Percentiles rank a stretch among this genome's conserved stretches.
Conservation (phyloP, 2,888 invertebrate species). For the Ligdia adustata region DNA sequence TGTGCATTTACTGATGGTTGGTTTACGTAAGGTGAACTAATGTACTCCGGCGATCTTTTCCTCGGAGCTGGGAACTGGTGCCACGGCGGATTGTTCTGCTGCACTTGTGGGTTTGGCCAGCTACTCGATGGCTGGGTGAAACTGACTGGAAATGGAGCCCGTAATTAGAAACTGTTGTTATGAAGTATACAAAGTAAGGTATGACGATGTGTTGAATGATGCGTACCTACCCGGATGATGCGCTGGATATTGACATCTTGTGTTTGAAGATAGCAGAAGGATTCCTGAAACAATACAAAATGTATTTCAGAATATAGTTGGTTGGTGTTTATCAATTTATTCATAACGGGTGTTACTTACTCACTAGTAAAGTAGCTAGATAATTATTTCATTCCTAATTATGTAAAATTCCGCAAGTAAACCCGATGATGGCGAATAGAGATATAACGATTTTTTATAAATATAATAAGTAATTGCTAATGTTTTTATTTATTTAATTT, state of each 20-base stretch:
- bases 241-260: slow-evolving; percentile 62
- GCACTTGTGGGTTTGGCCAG: slow-evolving; percentile 54
- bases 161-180: slow-evolving; percentile 14
- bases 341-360: too few relatives aligned
- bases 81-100: slow-evolving; percentile 68
- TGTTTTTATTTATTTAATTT: too few relatives aligned
- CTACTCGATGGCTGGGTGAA: slow-evolving; percentile 60
- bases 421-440: too few relatives aligned
- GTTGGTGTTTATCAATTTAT: too few relatives aligned
- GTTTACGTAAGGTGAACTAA: slow-evolving; percentile 20
- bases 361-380: too few relatives aligned
- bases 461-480: too few relatives aligned
- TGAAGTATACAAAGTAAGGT: neutral
- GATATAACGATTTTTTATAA: too few relatives aligned
- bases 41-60: slow-evolving; percentile 67
- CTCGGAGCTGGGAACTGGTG: slow-evolving; percentile 69
- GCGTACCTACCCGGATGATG: slow-evolving; percentile 82
- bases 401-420: neutral
- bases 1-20: slow-evolving; percentile 28
- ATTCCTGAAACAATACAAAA: slow-evolving; percentile 61
- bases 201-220: slow-evolving; percentile 51
- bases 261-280: slow-evolving; percentile 48
- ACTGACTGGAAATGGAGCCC: slow-evolving; percentile 54
- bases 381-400: too few relatives aligned
- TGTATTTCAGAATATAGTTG: neutral